Conservation (phyloP, 2,113 vertebrate genomes). For the Xyrauchen texanus region DNA sequence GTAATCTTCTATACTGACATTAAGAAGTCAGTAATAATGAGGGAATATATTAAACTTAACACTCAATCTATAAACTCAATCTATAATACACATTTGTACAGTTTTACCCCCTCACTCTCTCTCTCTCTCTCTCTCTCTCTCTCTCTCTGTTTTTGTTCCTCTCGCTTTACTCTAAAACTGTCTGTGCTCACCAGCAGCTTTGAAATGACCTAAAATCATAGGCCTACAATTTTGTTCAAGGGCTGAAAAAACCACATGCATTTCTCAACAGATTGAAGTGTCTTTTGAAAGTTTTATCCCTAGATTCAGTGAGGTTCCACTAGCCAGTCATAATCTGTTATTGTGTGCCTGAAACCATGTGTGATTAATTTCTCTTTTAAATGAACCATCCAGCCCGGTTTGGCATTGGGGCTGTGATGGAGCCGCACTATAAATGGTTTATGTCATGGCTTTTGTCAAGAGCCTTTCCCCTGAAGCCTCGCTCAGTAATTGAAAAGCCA, state of each 20-base stretch:
- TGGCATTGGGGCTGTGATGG: conserved; percentile 68
- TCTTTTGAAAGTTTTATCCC: conserved; percentile 50
- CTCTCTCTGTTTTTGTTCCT: background rate
- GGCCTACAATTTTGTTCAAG: conserved; percentile 8
- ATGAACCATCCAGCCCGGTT: conserved; percentile 76
- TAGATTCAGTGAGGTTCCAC: conserved; percentile 59
- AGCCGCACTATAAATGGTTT: conserved; percentile 80
- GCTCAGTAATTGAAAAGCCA: conserved; percentile 80
- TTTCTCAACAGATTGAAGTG: conserved; percentile 35
- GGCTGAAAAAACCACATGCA: conserved; percentile 47
- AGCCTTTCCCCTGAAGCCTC: conserved; percentile 66
- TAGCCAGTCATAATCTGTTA: conserved; percentile 72
- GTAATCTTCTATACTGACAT: conserved; percentile 24
- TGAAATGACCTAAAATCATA: background rate
- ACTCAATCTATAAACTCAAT: background rate
- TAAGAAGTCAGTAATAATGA: conserved; percentile 30
- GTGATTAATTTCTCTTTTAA: conserved; percentile 81
- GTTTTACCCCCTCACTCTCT: background rate
- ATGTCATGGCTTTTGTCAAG: conserved; percentile 76
- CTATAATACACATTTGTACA: background rate
- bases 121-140: background rate
- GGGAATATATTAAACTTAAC: conserved; percentile 15
- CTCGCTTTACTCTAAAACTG: background rate
- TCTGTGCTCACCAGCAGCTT: background rate
- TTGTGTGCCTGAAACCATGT: conserved; percentile 73